Evolutionary conservation across 92 coral and sea anemone species (phyloP).

Genomic region (Porites lobata): DNA sequence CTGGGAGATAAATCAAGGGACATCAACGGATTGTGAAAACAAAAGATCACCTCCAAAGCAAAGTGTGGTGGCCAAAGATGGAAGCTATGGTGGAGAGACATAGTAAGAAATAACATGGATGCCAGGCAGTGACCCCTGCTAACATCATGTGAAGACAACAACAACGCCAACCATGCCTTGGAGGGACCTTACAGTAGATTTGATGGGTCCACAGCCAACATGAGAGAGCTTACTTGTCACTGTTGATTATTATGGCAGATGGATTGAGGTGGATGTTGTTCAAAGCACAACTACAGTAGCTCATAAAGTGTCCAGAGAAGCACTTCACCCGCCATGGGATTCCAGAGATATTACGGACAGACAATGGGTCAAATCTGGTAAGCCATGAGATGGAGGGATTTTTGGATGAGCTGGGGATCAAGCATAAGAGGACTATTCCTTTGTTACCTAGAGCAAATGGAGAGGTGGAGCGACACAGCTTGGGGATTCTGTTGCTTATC

Average conservation of each 20-base stretch:
- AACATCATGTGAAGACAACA: slow-evolving; percentile 39
- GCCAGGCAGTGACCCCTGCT: slow-evolving; percentile 48
- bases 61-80: slow-evolving; percentile 45
- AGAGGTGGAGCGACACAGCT: too few species aligned
- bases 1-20: not conserved
- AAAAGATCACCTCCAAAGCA: slow-evolving; percentile 41
- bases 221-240: too few species aligned
- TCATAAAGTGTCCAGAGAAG: not conserved
- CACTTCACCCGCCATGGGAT: not conserved
- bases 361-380: not conserved
- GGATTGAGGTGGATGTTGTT: not conserved
- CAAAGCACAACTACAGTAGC: not conserved
- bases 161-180: slow-evolving; percentile 38
- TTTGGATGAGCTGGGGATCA: too few species aligned
- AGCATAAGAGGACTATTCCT: too few species aligned
- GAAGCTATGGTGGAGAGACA: slow-evolving; percentile 21
- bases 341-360: not conserved
- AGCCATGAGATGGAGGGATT: too few species aligned
- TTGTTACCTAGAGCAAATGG: not conserved
- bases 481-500: too few species aligned
- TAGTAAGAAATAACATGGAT: slow-evolving; percentile 25
- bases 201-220: not conserved
- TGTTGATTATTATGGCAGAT: too few species aligned
- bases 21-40: slow-evolving; percentile 37
- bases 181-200: slow-evolving; percentile 53